These are phyloP conservation scores for Polia nebulosa DNA, from an alignment of 2,888 invertebrate genomes.

Conservation along the genomic window DNA sequence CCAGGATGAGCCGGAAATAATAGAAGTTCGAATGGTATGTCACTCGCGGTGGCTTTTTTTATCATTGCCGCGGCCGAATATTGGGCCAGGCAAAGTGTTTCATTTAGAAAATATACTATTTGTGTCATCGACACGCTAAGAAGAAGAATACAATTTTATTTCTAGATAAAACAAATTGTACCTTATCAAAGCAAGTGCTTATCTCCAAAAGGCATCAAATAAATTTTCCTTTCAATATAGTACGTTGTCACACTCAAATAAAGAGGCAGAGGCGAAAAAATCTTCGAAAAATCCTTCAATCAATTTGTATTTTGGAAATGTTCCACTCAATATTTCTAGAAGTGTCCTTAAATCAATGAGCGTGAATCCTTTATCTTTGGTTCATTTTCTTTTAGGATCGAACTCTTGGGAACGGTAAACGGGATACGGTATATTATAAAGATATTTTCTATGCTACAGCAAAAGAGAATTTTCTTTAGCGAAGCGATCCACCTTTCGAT, in stretches of 20 bases:
- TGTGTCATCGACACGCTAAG: no score
- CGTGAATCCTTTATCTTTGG: slow-evolving; percentile 76
- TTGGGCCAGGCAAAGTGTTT: no score
- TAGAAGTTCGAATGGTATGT: no score
- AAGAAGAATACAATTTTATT: background rate
- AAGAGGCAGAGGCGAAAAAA: slow-evolving; percentile 15
- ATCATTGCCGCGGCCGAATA: no score
- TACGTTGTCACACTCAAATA: slow-evolving; percentile 15
- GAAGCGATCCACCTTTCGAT: slow-evolving; percentile 76
- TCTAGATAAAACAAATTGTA: slow-evolving; percentile 17
- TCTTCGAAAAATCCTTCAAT: slow-evolving; percentile 27
- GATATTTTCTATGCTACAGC: slow-evolving; percentile 72
- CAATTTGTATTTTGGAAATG: slow-evolving; percentile 50
- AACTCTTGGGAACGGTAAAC: slow-evolving; percentile 77
- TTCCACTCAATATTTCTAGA: slow-evolving; percentile 60
- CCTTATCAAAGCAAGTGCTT: background rate
- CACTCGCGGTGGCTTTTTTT: no score
- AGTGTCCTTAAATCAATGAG: slow-evolving; percentile 70
- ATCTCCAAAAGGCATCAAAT: slow-evolving; percentile 23
- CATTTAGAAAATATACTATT: no score
- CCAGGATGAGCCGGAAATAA: no score
- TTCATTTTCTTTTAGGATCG: slow-evolving; percentile 79
- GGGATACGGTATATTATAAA: slow-evolving; percentile 74
- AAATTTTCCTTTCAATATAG: slow-evolving; percentile 20
- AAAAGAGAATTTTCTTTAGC: slow-evolving; percentile 71